Conservation (phyloP, 2,113 vertebrate species). For the Lipotes vexillifer region DNA sequence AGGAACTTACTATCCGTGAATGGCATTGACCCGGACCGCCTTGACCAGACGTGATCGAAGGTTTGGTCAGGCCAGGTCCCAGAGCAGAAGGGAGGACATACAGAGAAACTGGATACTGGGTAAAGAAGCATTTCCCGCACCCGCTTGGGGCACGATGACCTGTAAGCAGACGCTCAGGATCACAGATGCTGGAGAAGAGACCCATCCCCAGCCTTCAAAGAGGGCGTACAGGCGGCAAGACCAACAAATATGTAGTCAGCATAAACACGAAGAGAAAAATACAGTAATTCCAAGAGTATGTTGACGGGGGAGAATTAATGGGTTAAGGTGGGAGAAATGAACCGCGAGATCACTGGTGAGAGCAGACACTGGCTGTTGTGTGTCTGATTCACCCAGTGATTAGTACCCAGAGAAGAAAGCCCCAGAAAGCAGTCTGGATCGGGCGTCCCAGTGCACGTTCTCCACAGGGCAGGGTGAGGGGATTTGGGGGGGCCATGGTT, state of each 20-base stretch:
- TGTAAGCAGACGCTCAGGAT: neutral
- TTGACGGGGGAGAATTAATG: neutral
- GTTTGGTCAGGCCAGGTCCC: neutral
- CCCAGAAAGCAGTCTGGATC: neutral
- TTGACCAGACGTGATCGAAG: neutral
- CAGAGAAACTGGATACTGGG: neutral
- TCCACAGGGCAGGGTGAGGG: accelerated
- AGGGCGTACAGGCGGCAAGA: neutral
- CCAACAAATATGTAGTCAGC: constrained; percentile 11
- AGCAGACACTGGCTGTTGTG: neutral
- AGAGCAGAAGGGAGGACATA: no score
- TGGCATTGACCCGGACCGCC: neutral
- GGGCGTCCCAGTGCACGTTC: accelerated
- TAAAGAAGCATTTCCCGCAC: neutral
- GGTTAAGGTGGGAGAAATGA: neutral
- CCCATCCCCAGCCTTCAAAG: neutral
- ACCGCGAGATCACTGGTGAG: neutral
- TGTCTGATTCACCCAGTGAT: neutral
- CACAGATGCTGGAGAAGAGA: neutral
- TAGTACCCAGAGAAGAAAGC: neutral
- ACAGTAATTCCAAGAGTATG: neutral
- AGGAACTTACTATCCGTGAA: neutral
- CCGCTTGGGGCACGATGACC: neutral
- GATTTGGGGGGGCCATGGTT: no score
- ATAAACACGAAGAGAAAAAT: constrained; percentile 7